Conservation (phyloP, 2,113 vertebrate genomes). For the Corythaeola cristata region DNA sequence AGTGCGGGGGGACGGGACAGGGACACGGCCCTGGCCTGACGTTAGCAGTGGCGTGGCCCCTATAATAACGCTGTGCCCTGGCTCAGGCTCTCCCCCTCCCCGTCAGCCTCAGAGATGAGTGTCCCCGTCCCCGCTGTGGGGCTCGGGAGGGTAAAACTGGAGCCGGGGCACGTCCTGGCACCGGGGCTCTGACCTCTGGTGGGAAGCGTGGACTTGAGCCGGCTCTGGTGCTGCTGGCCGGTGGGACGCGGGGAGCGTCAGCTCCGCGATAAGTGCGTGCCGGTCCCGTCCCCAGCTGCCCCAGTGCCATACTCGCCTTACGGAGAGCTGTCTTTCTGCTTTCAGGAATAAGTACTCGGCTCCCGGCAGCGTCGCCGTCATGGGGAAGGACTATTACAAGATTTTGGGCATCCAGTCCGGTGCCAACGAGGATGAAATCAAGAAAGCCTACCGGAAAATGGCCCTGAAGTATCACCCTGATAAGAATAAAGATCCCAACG, state of each 20-base stretch:
- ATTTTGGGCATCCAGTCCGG: conserved; percentile 90
- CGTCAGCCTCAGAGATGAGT: not conserved
- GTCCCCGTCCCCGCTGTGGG: not conserved
- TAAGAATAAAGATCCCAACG: conserved; percentile 94
- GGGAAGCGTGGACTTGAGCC: not conserved
- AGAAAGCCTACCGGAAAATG: conserved; percentile 97
- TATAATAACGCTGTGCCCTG: not conserved
- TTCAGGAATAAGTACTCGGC: conserved; percentile 80
- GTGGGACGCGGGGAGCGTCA: not conserved
- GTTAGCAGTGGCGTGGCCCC: not conserved
- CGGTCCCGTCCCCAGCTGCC: accelerated
- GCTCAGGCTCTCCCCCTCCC: not conserved
- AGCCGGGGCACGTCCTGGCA: not conserved
- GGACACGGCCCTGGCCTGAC: not conserved
- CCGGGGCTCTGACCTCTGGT: not conserved
- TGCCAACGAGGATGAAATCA: conserved; percentile 96
- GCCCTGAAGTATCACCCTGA: conserved; percentile 96
- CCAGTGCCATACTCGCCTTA: not conserved
- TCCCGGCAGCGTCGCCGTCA: conserved; percentile 74
- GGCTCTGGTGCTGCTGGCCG: conserved; percentile 15
- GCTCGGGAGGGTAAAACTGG: not conserved
- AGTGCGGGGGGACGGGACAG: not conserved
- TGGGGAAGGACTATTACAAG: conserved; percentile 99
- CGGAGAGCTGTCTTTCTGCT: conserved; percentile 47
- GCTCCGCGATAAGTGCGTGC: not conserved